These are phyloP conservation scores for Sebastes baramenuke DNA, from an alignment of 2,797 vertebrate genomes.

Conservation along the genomic window DNA sequence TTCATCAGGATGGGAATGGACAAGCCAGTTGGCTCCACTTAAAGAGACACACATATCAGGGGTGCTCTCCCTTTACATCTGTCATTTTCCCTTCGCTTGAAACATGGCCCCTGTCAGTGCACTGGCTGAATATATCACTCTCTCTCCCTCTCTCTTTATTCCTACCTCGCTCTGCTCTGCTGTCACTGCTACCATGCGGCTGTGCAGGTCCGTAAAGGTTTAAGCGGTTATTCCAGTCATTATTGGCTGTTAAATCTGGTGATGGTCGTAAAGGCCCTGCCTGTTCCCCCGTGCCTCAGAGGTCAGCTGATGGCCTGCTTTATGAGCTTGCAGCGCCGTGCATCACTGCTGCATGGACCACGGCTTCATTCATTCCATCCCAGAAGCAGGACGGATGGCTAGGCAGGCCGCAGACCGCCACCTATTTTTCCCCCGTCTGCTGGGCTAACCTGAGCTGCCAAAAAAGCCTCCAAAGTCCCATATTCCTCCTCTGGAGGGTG, in stretches of 20 bases:
- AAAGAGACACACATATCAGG: constrained; percentile 77
- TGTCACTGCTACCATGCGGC: constrained; percentile 67
- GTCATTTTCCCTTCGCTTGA: constrained; percentile 79
- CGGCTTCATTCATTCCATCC: constrained; percentile 72
- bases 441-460: constrained; percentile 57
- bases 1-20: constrained; percentile 74
- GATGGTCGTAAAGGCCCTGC: constrained; percentile 87
- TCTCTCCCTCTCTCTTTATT: constrained; percentile 40
- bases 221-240: constrained; percentile 86
- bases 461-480: constrained; percentile 86
- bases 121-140: constrained; percentile 70
- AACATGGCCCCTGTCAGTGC: constrained; percentile 78
- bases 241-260: constrained; percentile 90
- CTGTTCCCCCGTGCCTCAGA: constrained; percentile 84
- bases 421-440: constrained; percentile 90
- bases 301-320: constrained; percentile 90
- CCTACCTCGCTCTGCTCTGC: constrained; percentile 51
- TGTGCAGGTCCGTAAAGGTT: constrained; percentile 81
- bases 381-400: constrained; percentile 75
- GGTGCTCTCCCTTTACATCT: constrained; percentile 70
- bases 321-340: constrained; percentile 90
- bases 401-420: constrained; percentile 83
- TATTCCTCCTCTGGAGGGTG: constrained; percentile 85
- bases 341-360: constrained; percentile 82
- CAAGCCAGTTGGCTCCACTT: constrained; percentile 77